Conservation (phyloP, 2,797 vertebrate species). For the Petrocephalus schoutedeni region DNA sequence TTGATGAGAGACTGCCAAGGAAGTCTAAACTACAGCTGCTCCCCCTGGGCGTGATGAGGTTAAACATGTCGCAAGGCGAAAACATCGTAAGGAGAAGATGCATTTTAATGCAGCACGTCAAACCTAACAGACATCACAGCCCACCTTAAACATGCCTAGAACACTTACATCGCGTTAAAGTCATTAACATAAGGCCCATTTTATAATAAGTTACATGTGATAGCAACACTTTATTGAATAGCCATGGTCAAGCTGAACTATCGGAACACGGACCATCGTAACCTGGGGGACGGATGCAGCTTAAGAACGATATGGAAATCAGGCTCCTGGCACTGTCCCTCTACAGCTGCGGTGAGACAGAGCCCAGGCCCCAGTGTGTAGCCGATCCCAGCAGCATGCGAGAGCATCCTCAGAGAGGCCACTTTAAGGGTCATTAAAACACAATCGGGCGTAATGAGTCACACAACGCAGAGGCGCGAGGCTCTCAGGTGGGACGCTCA, state of each 20-base stretch:
- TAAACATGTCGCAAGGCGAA: no score
- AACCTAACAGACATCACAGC: no score
- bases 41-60: no score
- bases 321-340: background rate
- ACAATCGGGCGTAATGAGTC: conserved; percentile 53
- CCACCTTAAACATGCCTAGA: no score
- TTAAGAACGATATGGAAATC: background rate
- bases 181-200: no score
- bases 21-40: background rate
- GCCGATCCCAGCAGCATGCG: conserved; percentile 32
- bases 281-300: background rate
- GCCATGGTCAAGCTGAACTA: no score
- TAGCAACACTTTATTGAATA: no score
- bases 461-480: conserved; percentile 18
- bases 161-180: no score
- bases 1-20: background rate
- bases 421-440: conserved; percentile 58
- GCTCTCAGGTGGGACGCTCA: conserved; percentile 60
- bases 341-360: background rate
- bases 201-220: no score
- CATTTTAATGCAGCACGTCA: no score
- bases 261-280: no score
- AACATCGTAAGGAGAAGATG: no score
- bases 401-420: conserved; percentile 47
- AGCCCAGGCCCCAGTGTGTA: background rate